A percentile compares a stretch with the other conserved stretches of the same genome.
phyloP scores from a whole-genome alignment of 1,140 invertebrate species.

The Gonatopus flavifemur region DNA sequence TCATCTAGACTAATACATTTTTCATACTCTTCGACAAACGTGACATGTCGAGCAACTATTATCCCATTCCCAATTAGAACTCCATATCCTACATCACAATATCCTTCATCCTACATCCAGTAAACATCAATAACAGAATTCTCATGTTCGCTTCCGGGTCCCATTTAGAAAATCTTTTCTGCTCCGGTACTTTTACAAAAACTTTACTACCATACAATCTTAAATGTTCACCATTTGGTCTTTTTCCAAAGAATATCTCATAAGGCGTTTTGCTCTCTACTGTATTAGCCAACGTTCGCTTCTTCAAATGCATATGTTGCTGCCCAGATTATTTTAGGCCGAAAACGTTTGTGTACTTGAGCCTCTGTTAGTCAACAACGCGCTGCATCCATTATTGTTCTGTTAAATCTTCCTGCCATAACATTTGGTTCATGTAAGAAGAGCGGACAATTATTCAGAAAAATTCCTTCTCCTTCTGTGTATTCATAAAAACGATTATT shows the following conservation, averaged over 20 bases:
- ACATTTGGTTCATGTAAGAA: not conserved
- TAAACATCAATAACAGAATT: not conserved
- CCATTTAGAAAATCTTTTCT: not conserved
- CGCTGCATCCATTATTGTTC: not conserved
- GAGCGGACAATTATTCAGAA: not conserved
- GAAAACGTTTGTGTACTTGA: not conserved
- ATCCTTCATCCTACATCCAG: too few species aligned
- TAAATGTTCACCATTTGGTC: not conserved
- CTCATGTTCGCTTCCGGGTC: not conserved
- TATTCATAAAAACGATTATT: not conserved
- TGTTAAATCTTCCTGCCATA: not conserved
- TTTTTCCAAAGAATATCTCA: not conserved
- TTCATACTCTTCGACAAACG: not conserved
- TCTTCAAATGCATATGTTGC: not conserved
- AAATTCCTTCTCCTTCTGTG: not conserved
- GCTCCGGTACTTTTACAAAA: not conserved
- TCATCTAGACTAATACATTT: not conserved
- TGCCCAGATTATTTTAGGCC: not conserved
- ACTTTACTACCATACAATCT: not conserved
- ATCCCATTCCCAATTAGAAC: not conserved
- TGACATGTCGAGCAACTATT: not conserved
- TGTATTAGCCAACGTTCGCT: not conserved
- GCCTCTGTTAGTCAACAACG: not conserved
- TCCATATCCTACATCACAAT: not conserved
- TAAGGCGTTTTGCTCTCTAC: not conserved